Evolutionary conservation across 2,888 invertebrate species (phyloP).

Genomic region (Cacoxenus indagator): DNA sequence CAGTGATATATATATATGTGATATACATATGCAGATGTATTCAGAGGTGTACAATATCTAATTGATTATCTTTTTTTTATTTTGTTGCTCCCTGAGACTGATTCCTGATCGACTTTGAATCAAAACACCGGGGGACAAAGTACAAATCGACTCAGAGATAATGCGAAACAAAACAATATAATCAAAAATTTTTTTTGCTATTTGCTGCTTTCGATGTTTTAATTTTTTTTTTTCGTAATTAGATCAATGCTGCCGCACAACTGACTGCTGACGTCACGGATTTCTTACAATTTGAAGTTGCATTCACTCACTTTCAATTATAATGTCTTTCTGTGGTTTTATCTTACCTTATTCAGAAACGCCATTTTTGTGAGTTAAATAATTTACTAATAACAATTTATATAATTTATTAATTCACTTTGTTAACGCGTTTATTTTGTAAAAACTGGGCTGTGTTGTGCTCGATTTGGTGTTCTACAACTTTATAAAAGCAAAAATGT

Average conservation of each 20-base stretch:
- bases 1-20: constrained; percentile 1
- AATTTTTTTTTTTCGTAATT: constrained; percentile 25
- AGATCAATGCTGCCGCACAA: constrained; percentile 35
- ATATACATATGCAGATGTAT: neutral
- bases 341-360: constrained; percentile 58
- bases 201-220: neutral
- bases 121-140: neutral
- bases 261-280: constrained; percentile 35
- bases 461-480: constrained; percentile 37
- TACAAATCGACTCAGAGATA: neutral
- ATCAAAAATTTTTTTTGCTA: neutral
- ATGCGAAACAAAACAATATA: constrained; percentile 14
- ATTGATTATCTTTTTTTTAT: neutral
- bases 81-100: neutral
- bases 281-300: constrained; percentile 14
- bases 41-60: neutral
- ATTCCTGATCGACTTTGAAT: constrained; percentile 20
- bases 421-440: neutral
- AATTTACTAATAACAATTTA: constrained; percentile 4
- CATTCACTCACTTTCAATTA: neutral
- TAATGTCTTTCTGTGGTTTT: neutral
- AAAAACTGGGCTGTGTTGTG: constrained; percentile 33
- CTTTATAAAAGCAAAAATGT: constrained; percentile 38
- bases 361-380: constrained; percentile 44
- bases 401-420: constrained; percentile 6